A percentile compares a stretch with the other conserved stretches of the same genome.
phyloP scores from a whole-genome alignment of 1,140 invertebrate species.

The Lordiphosa collinella region DNA sequence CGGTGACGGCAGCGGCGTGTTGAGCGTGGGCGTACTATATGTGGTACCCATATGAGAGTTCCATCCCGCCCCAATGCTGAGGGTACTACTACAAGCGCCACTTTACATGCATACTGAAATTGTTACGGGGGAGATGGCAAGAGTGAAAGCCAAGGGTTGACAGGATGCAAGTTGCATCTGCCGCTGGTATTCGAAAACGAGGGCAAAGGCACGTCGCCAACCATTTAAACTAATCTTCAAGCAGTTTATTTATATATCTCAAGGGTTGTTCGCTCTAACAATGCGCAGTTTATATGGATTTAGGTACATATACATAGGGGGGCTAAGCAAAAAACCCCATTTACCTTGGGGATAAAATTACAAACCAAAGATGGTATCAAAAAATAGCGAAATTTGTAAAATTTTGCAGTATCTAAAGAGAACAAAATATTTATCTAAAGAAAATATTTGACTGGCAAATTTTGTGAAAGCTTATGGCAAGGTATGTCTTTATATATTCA shows the following conservation, averaged over 20 bases:
- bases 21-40: conserved; percentile 2
- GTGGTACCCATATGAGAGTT: neutral
- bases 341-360: too few species aligned
- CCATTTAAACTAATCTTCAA: conserved; percentile 20
- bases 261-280: conserved; percentile 14
- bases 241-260: conserved; percentile 21
- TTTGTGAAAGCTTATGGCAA: too few species aligned
- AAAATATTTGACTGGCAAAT: too few species aligned
- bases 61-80: neutral
- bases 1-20: neutral
- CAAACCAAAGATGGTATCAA: too few species aligned
- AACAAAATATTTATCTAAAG: too few species aligned
- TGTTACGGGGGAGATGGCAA: neutral
- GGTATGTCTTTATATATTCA: too few species aligned
- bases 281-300: neutral
- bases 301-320: neutral
- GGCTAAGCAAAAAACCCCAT: neutral
- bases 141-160: conserved; percentile 1
- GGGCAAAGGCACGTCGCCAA: conserved; percentile 15
- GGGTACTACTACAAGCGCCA: neutral
- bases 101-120: conserved; percentile 7
- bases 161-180: conserved; percentile 6
- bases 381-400: too few species aligned
- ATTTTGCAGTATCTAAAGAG: too few species aligned
- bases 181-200: conserved; percentile 4